phyloP scores from a whole-genome alignment of 1,140 invertebrate genomes.

The Gonatopus flavifemur region DNA sequence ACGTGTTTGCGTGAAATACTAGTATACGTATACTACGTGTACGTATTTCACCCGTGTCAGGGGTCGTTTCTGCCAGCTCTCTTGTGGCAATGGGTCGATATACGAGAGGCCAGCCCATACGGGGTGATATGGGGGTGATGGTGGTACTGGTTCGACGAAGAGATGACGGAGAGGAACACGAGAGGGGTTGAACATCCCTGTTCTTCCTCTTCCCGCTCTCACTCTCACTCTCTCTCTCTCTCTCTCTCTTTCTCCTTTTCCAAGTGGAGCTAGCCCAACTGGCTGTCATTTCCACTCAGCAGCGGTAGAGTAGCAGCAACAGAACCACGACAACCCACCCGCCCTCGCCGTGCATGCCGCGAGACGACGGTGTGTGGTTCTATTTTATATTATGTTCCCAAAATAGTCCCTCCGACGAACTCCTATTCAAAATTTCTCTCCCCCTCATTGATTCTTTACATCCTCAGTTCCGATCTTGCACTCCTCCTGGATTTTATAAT shows the following conservation, averaged over 20 bases:
- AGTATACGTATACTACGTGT: too few relatives aligned
- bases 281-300: slow-evolving; percentile 23
- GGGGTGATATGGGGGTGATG: slow-evolving; percentile 8
- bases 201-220: background rate
- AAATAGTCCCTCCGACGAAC: slow-evolving; percentile 13
- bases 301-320: background rate
- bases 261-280: slow-evolving; percentile 19
- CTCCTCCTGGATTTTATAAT: too few relatives aligned
- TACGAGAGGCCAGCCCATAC: slow-evolving; percentile 10
- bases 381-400: slow-evolving; percentile 22
- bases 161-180: too few relatives aligned
- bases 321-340: background rate
- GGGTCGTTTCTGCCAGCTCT: slow-evolving; percentile 6
- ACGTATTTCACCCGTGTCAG: slow-evolving; percentile 4
- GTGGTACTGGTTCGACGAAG: too few relatives aligned
- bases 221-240: background rate
- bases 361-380: too few relatives aligned
- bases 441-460: too few relatives aligned
- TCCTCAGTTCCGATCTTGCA: background rate
- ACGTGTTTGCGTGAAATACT: too few relatives aligned
- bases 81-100: slow-evolving; percentile 19
- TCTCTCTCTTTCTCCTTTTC: background rate
- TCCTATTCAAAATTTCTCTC: background rate
- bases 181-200: too few relatives aligned
- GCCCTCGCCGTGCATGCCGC: background rate